phyloP scores from a whole-genome alignment of 2,888 invertebrate genomes.

The Eledona agricola region DNA sequence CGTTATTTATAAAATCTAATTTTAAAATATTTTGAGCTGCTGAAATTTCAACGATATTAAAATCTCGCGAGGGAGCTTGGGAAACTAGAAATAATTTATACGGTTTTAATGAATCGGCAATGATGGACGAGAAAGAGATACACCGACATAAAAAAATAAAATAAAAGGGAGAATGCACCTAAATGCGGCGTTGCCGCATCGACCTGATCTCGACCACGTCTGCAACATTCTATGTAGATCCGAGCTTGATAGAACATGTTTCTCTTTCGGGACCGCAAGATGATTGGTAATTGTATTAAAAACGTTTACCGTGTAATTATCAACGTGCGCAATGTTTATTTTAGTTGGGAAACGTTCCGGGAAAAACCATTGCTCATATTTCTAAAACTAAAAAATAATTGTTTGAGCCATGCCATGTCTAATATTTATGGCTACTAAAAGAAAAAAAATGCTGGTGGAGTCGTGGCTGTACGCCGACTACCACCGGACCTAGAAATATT shows the following conservation, averaged over 20 bases:
- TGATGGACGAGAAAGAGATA: too few relatives aligned
- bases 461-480: too few relatives aligned
- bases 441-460: constrained; percentile 25
- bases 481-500: too few relatives aligned
- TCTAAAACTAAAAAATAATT: constrained; percentile 21
- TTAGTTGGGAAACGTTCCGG: too few relatives aligned
- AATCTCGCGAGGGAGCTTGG: too few relatives aligned
- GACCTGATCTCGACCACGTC: constrained; percentile 21
- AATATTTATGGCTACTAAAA: constrained; percentile 36
- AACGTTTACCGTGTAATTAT: too few relatives aligned
- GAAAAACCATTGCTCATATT: constrained; percentile 6
- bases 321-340: too few relatives aligned
- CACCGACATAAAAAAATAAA: background rate
- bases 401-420: constrained; percentile 37
- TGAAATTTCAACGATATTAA: too few relatives aligned
- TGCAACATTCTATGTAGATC: constrained; percentile 21
- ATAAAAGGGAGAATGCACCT: background rate
- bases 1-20: too few relatives aligned
- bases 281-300: constrained; percentile 22
- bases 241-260: constrained; percentile 21
- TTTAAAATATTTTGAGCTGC: too few relatives aligned
- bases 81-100: too few relatives aligned
- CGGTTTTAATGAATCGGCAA: too few relatives aligned
- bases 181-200: constrained; percentile 15
- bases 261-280: constrained; percentile 11